These are phyloP conservation scores for Archocentrus centrarchus DNA, from an alignment of 2,113 vertebrate species.

Conservation along the genomic window DNA sequence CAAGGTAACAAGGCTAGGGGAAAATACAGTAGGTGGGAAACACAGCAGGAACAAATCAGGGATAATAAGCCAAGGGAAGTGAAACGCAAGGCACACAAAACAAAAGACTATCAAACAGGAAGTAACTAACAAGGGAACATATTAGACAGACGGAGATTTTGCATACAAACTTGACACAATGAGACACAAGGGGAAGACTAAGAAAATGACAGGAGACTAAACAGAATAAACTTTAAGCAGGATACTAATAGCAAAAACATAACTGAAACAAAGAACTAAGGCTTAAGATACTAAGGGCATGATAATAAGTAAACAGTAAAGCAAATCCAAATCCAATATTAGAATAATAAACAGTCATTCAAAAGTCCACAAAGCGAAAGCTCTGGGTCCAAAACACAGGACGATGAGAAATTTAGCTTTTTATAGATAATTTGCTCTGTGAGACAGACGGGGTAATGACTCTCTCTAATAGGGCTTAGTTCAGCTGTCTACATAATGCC, in stretches of 20 bases:
- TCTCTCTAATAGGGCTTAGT: conserved; percentile 60
- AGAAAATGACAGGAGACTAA: not conserved
- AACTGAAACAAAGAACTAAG: not conserved
- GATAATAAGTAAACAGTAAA: not conserved
- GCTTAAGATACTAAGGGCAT: too few relatives aligned
- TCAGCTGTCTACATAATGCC: conserved; percentile 56
- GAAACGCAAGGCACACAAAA: not conserved
- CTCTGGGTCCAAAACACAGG: not conserved
- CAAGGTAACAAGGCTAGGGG: not conserved
- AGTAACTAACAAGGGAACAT: not conserved
- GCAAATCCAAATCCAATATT: not conserved
- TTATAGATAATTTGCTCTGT: not conserved
- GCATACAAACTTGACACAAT: not conserved
- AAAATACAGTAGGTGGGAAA: not conserved
- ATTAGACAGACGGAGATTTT: too few relatives aligned
- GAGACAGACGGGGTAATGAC: conserved; percentile 57
- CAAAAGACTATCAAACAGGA: not conserved
- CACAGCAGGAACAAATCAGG: not conserved
- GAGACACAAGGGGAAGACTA: not conserved
- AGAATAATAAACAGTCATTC: not conserved
- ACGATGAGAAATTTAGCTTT: too few relatives aligned
- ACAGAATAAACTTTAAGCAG: not conserved
- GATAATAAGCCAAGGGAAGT: not conserved
- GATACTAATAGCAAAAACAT: not conserved
- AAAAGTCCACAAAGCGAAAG: not conserved